phyloP scores from a whole-genome alignment of 2,888 invertebrate species.

The Apotomis turbidana region DNA sequence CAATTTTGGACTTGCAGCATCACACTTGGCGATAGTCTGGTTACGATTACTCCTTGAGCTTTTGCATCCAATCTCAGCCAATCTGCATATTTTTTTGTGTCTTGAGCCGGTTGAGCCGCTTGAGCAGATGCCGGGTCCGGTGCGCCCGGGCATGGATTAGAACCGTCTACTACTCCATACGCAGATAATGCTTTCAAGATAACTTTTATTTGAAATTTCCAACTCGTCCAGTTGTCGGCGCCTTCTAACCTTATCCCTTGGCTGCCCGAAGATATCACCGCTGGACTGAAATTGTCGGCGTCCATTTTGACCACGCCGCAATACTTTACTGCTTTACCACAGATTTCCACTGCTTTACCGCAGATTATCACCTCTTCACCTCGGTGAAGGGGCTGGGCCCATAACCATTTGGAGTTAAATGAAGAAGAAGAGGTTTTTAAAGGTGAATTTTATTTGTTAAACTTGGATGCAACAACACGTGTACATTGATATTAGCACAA shows the following conservation, averaged over 20 bases:
- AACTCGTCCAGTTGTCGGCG: slow-evolving; percentile 6
- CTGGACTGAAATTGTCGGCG: neutral
- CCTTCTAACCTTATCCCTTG: slow-evolving; percentile 5
- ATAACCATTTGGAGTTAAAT: neutral
- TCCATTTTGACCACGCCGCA: neutral
- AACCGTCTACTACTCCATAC: neutral
- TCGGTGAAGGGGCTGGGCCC: slow-evolving; percentile 1
- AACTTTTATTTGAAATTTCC: slow-evolving; percentile 2
- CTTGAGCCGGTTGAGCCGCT: neutral
- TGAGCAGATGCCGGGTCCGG: neutral
- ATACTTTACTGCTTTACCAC: neutral
- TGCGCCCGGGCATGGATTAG: neutral
- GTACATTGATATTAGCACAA: too few species aligned
- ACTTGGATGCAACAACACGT: too few species aligned
- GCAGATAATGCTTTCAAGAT: neutral
- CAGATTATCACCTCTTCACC: slow-evolving; percentile 6
- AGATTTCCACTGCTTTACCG: neutral
- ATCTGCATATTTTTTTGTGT: neutral
- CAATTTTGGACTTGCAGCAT: slow-evolving; percentile 2
- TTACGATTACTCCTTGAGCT: slow-evolving; percentile 1
- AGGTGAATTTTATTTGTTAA: too few species aligned
- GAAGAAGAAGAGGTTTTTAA: slow-evolving; percentile 3
- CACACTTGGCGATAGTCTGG: neutral
- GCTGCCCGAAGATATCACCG: neutral
- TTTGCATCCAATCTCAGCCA: slow-evolving; percentile 2